Conservation (phyloP, 1,140 invertebrate species). For the Gonioctena quinquepunctata region DNA sequence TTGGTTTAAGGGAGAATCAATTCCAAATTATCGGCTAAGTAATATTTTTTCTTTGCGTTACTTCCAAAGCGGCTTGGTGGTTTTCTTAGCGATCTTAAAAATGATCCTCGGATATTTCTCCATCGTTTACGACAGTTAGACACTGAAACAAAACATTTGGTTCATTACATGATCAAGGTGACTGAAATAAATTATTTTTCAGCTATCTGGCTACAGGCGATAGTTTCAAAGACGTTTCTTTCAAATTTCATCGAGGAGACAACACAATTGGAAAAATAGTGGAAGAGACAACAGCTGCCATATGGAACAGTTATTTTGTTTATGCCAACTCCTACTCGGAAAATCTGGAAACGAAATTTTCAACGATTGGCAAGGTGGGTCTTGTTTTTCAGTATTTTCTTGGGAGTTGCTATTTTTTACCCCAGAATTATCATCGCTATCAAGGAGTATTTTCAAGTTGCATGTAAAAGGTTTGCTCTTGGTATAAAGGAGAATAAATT, state of each 20-base stretch:
- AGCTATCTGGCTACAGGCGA: neutral
- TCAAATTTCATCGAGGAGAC: neutral
- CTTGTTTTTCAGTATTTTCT: no score
- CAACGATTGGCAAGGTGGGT: no score
- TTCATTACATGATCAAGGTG: no score
- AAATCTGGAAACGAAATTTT: neutral
- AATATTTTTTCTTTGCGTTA: constrained; percentile 10
- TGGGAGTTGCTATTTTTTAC: neutral
- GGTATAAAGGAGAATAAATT: constrained; percentile 1
- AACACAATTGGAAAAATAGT: neutral
- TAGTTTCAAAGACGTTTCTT: neutral
- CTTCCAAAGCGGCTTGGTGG: neutral
- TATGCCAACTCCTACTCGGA: no score
- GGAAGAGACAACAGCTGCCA: neutral
- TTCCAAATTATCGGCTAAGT: neutral
- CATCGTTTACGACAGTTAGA: constrained; percentile 17
- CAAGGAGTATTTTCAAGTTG: neutral
- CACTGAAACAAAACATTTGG: neutral
- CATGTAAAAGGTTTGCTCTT: no score
- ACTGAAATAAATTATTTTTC: no score
- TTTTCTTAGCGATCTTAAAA: constrained; percentile 3
- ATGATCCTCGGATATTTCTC: constrained; percentile 12
- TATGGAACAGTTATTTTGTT: neutral
- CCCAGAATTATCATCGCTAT: no score
- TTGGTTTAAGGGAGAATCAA: constrained; percentile 5